Base-by-base conservation (phyloP, 2,113 vertebrate genomes). In the Marmota flaviventris region DNA sequence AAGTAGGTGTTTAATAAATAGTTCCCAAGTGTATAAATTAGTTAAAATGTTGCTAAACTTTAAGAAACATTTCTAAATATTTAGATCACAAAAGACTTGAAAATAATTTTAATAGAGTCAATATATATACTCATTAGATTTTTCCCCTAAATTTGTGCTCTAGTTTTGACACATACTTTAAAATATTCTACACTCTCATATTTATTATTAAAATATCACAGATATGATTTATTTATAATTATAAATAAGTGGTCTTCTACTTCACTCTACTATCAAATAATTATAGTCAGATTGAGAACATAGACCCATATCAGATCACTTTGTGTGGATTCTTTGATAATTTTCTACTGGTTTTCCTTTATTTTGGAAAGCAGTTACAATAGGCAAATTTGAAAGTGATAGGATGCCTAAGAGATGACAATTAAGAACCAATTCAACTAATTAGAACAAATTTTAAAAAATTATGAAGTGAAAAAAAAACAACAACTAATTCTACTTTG, bases 191-290 rank as follows among this genome's bases (percentile, higher is more conserved):
- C 20, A 73, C 76, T 85, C 29, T 75, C 45, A 56, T 93, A 79
- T 91, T 83, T 85, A 89, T 89, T 84, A 83, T 79, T 94, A 91
- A 94, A 96, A 89, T 84, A 85, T 78, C 85, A 53, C 51, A 48
- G 8, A 61, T 72, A 65, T 48, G 25, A 58, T 51, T 70, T 69
- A 63, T 6, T 20, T 56, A 85, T 85, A 85, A 56, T 70, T 45
- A 87, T 48, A 96, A 91, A 72, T 79, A 73, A 32, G 11, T 93
- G 89, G 16, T 22, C 42, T 72, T 91, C 67, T 24, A 70, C 39
- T 89, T 96, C 39, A 83, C 85, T 89, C 14, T 82, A 48, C 14
- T 82, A 48, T 89, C 39, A 89, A 85, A 82, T 91, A 89, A 12
- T 29, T 83, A n/a, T 69, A 9, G 10, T 76, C 27, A 85, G 65